Evolutionary conservation across 2,888 invertebrate species (phyloP), one percentile per base, ranked within the genome.

Genomic region (Sarcophaga rosellei): DNA sequence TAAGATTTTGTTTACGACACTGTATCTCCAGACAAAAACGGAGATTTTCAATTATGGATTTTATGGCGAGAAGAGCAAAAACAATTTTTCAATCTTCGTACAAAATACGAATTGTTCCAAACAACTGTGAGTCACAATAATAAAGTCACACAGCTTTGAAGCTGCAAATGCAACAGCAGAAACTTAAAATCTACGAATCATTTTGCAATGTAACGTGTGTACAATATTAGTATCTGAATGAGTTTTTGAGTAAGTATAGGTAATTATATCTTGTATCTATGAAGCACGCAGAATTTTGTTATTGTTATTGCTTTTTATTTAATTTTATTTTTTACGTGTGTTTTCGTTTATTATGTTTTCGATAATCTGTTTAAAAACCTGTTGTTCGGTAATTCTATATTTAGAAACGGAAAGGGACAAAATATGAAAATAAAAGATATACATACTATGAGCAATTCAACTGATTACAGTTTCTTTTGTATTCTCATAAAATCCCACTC

Each of bases 11-110:
- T 68, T 57, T 72, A 35, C 53, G 65, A 84, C 74, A 69, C 72
- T 65, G 21, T 35, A 61, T 72, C 61, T 79, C 21, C 47, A 75
- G 68, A 72, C 79, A 79, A 68, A 62, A 69, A 78, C 35, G 70
- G 4, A 17, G 76, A 63, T 80, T 86, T 86, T 77, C 77, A 35
- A 81, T 82, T 69, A 75, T 80, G 57, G 62, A 75, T 70, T 78
- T 57, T 70, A 47, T 35, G 12, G 35, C 1, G 35, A 62, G 17
- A 23, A 23, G 15, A 35, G 11, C 47, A 21, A 25, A 23, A 72
- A 63, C 59, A 25, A 25, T 25, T 69, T 61, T 66, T 20, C 47
- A 61, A 59, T 57, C 72, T 76, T 57, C 53, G 12, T 6, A 47
- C 10, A 45, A 66, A 68, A 63, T 21, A 70, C 5, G 63, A 72